Evolutionary conservation across 2,113 vertebrate genomes (phyloP).

Genomic region (Labrus mixtus): DNA sequence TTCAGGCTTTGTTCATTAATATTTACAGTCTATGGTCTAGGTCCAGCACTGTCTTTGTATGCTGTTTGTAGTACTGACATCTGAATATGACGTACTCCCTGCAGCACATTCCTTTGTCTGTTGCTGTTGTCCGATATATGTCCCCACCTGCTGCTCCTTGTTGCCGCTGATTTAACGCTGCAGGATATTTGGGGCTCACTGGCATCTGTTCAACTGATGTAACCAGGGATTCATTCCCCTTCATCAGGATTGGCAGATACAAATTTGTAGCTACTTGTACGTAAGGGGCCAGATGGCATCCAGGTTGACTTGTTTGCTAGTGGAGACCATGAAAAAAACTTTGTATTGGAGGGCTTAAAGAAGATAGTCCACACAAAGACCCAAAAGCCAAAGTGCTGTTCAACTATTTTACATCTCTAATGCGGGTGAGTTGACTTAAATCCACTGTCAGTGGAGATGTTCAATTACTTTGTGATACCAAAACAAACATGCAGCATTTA

Average conservation of each 20-base stretch:
- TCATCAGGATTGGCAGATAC: conserved; percentile 40
- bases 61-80: conserved; percentile 10
- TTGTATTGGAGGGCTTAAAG: conserved; percentile 18
- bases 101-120: conserved; percentile 48
- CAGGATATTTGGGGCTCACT: conserved; percentile 44
- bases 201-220: conserved; percentile 62
- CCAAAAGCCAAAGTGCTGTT: background rate
- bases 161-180: conserved; percentile 42
- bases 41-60: conserved; percentile 4
- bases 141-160: conserved; percentile 39
- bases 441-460: background rate
- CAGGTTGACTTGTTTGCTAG: conserved; percentile 42
- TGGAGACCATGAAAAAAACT: conserved; percentile 35
- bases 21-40: no score
- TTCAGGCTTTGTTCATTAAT: no score
- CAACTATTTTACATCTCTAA: background rate
- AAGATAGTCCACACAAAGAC: background rate
- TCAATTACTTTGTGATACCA: background rate
- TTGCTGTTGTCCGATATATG: conserved; percentile 39
- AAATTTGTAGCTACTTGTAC: conserved; percentile 47
- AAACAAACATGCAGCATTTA: no score
- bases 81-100: conserved; percentile 28
- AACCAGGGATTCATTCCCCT: conserved; percentile 51
- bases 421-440: background rate
- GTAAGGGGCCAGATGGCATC: conserved; percentile 51